A percentile compares a stretch with the other conserved stretches of the same genome.
Evolutionary conservation across 2,888 invertebrate genomes (phyloP).

Genomic region (Drosophila stalkeri): DNA sequence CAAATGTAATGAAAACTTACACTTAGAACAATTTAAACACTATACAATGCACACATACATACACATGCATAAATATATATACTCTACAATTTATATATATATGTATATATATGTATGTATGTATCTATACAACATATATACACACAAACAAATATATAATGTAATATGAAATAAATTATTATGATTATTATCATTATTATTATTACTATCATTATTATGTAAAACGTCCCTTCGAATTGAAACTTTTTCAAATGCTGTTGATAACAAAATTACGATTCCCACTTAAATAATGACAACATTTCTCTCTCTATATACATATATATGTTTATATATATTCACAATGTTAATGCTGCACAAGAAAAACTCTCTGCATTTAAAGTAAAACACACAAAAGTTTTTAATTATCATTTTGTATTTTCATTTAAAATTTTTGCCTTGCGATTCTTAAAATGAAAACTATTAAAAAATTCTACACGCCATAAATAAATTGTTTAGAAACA

Average conservation of each 20-base stretch:
- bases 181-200: constrained; percentile 40
- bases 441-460: constrained; percentile 34
- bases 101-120: constrained; percentile 5
- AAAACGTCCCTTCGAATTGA: constrained; percentile 73
- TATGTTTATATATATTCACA: constrained; percentile 58
- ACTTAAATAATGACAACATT: constrained; percentile 51
- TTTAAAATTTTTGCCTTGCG: constrained; percentile 68
- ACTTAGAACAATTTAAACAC: constrained; percentile 76
- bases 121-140: constrained; percentile 14
- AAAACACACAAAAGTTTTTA: constrained; percentile 46
- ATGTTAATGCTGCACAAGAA: constrained; percentile 82
- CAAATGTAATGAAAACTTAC: constrained; percentile 38
- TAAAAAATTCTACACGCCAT: constrained; percentile 43
- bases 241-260: constrained; percentile 64
- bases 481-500: constrained; percentile 47
- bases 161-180: constrained; percentile 50
- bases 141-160: constrained; percentile 38
- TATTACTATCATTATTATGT: constrained; percentile 57
- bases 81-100: constrained; percentile 48
- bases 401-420: constrained; percentile 21
- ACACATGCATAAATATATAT: constrained; percentile 42
- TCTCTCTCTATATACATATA: constrained; percentile 42
- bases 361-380: constrained; percentile 81
- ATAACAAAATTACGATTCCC: constrained; percentile 61
- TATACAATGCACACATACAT: constrained; percentile 52